Conservation (phyloP, 37 sponge, comb jelly and placozoan species). For the Axinella damicornis region DNA sequence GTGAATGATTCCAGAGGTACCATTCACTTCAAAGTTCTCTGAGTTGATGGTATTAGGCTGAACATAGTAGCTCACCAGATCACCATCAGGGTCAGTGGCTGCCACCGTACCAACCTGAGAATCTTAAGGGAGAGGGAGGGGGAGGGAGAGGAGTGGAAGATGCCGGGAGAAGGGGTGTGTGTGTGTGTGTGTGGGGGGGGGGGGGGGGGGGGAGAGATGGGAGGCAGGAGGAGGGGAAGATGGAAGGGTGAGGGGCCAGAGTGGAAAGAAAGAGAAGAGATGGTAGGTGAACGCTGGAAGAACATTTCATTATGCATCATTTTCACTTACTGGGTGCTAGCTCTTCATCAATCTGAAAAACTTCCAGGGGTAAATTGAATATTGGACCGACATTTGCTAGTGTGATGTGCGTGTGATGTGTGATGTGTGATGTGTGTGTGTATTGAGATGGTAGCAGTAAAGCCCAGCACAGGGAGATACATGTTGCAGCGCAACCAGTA, state of each 20-base stretch:
- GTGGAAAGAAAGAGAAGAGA: too few relatives aligned
- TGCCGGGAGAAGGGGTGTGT: too few relatives aligned
- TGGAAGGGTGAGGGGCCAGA: background rate
- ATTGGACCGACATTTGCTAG: too few relatives aligned
- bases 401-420: too few relatives aligned
- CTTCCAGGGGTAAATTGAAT: background rate
- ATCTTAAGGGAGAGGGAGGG: background rate
- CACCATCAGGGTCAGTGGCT: constrained; percentile 21
- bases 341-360: background rate
- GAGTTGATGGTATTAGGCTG: background rate
- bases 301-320: too few relatives aligned
- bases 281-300: too few relatives aligned
- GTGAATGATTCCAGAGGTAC: constrained; percentile 15
- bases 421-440: too few relatives aligned
- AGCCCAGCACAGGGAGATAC: too few relatives aligned
- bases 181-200: background rate
- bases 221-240: background rate
- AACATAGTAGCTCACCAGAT: constrained; percentile 20
- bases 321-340: background rate
- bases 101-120: background rate
- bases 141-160: background rate
- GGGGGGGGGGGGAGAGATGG: background rate
- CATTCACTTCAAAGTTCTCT: constrained; percentile 1
- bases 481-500: too few relatives aligned
- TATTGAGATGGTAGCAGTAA: too few relatives aligned